Base-by-base conservation (phyloP, 2,888 invertebrate genomes). In the Ligdia adustata region DNA sequence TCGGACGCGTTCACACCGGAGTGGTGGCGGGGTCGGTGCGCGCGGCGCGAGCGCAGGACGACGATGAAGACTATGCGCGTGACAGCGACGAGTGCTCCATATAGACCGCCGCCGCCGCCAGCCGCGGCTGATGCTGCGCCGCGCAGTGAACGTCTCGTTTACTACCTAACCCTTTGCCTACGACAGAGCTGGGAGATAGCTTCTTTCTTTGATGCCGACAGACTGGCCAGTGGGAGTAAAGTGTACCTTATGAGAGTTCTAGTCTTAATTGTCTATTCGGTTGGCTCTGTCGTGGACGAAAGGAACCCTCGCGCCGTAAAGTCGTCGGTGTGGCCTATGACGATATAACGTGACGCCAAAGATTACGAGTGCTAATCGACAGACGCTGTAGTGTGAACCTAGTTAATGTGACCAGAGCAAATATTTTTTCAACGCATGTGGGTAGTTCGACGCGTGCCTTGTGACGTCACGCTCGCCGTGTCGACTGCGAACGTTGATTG, bases 61-160 rank as follows among this genome's bases (percentile, higher is more conserved):
- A 91, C 2, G 90, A 91, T 50, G 91, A 90, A 1, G 91, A 91
- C 56, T 91, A 91, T 72, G 91, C 91, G 26, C 78, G 90, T 9
- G 92, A 92, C 66, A 92, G 92, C 66, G 92, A 93, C 71, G 93
- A 93, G 72, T 92, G 92, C 74, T 93, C 92, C 75, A 92, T 93
- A 82, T 93, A 87, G 79, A 72, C 55, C 32, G 13, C 34, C 15
- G 15, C 18, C 12, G 71, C 52, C 32, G 22, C 34, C 16, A 14
- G 16, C 34, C n/a, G 11, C 37, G 35, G 34, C 37, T 49, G 45
- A 57, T 58, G 57, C 50, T 49, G 57, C 49, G 38, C 46, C 43
- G 51, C 46, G 43, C 54, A 43, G 45, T 38, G 38, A 45, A 14
- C 15, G n/a, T n/a, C n/a, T n/a, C n/a, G n/a, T n/a, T n/a, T n/a